Evolutionary conservation across 1,140 invertebrate species (phyloP), one percentile per base, ranked within the genome.

Genomic region (Zaprionus ornatus): DNA sequence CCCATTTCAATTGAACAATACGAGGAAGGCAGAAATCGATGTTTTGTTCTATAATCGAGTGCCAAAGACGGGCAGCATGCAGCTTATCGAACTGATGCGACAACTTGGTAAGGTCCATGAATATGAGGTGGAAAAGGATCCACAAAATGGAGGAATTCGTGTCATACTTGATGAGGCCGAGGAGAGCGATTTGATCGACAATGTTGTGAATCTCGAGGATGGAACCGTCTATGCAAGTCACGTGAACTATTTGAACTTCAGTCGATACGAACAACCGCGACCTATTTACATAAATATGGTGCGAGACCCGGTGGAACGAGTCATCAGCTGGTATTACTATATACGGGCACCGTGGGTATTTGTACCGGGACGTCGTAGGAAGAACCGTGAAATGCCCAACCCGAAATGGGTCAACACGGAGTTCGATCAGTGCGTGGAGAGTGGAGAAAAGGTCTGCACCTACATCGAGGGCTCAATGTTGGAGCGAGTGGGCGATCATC

Each of bases 281-380:
- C 97, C 97, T 0, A 97, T 98, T 82, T 98, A 98, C 93, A 95
- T 98, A 57, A 98, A 98, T 91, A 94, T 98, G 87, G 97, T 98
- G 1, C 94, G 97, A 25, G 97, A 98, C 93, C 97, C 97, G 0
- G 95, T 98, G 10, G 97, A 98, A 91, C 94, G 97, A 52, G 96
- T 98, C 2, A 98, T 98, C 85, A 98, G 97, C 1, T 97, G 97
- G 96, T 98, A 98, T 93, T 98, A 98, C 91, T 92, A 85, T 57
- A 96, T 92, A 54, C 93, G 97, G 62, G 97, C 97, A 12, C 97
- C 97, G 1, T 98, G 97, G 97, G 59, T 92, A 5, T 92, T 92
- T 80, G 81, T 92, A 15, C 91, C 91, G 0, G 83, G 86, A 13
- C 73, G 91, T 19, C 78, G 87, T 32, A 68, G 74, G 4, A 96